phyloP scores from a whole-genome alignment of 2,113 vertebrate species.

The Leucopternis melanops region DNA sequence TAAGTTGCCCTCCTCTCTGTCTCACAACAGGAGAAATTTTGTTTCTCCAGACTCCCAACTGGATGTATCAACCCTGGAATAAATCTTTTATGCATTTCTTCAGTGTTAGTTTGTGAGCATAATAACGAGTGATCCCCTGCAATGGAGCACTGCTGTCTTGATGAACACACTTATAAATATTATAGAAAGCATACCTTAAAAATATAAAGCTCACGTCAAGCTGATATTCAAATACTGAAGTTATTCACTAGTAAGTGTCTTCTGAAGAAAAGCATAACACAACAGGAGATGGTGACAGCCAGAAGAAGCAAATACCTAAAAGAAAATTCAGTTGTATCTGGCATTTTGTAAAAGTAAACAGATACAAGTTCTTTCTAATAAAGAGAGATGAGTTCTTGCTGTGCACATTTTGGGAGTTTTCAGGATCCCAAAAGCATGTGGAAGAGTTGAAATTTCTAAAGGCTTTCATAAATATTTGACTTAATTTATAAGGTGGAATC shows the following conservation, averaged over 20 bases:
- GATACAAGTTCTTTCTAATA: not conserved
- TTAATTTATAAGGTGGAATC: not conserved
- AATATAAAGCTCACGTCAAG: not conserved
- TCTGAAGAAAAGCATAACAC: not conserved
- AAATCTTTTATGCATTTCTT: conserved; percentile 29
- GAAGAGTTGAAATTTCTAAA: not conserved
- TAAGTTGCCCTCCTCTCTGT: not conserved
- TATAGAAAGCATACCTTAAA: conserved; percentile 6
- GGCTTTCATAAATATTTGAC: not conserved
- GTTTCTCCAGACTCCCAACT: not conserved
- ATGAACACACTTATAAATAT: conserved; percentile 22
- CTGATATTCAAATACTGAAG: conserved; percentile 3
- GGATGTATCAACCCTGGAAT: not conserved
- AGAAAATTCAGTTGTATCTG: not conserved
- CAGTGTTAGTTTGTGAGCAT: not conserved
- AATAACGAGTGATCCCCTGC: not conserved
- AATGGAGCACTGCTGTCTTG: conserved; percentile 6
- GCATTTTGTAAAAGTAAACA: not conserved
- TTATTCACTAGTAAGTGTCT: not conserved
- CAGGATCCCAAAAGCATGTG: not conserved
- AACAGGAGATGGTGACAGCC: not conserved
- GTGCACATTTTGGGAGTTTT: not conserved
- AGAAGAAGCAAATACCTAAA: not conserved
- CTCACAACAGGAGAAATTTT: conserved; percentile 28
- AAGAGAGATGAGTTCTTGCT: not conserved